Conservation (phyloP, 1,140 invertebrate genomes). For the Mercenaria mercenaria region DNA sequence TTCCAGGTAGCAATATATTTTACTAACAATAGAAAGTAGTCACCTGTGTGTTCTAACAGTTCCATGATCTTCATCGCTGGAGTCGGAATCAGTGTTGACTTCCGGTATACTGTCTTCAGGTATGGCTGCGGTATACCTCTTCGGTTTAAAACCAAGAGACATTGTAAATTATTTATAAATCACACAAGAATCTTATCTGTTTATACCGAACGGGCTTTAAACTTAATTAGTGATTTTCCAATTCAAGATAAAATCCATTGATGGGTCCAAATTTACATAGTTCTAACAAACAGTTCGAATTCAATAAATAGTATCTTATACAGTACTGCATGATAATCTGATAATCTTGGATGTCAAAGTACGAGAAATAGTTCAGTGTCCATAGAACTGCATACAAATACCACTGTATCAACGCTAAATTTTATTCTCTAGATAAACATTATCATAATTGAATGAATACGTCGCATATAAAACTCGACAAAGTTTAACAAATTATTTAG, state of each 20-base stretch:
- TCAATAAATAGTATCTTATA: too few relatives aligned
- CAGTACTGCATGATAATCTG: background rate
- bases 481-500: too few relatives aligned
- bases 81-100: background rate
- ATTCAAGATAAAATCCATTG: too few relatives aligned
- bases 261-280: too few relatives aligned
- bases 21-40: too few relatives aligned
- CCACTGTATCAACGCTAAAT: background rate
- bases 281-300: too few relatives aligned
- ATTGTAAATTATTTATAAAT: background rate
- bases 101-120: background rate
- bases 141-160: background rate
- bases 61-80: constrained; percentile 4
- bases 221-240: too few relatives aligned
- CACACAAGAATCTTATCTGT: too few relatives aligned
- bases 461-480: too few relatives aligned
- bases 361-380: background rate
- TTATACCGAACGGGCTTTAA: too few relatives aligned
- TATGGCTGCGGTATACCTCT: background rate
- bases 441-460: background rate
- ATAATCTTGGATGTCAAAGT: too few relatives aligned
- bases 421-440: background rate
- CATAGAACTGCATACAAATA: background rate
- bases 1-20: too few relatives aligned
- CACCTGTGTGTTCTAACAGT: constrained; percentile 20